Evolutionary conservation across 2,888 invertebrate genomes (phyloP).

Genomic region (Lamellibrachia columna): DNA sequence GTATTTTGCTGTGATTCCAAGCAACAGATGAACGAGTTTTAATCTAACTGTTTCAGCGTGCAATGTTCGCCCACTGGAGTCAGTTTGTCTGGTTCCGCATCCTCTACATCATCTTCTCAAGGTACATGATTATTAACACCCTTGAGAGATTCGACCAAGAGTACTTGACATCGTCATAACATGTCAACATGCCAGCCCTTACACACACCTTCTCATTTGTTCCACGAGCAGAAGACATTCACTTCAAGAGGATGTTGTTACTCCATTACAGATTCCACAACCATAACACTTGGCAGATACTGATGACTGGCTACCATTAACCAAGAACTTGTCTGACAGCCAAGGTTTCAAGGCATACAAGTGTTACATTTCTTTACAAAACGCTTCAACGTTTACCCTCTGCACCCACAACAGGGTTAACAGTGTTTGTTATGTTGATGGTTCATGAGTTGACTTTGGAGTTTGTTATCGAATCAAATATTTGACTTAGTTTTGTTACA

Average conservation of each 20-base stretch:
- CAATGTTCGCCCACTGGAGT: constrained; percentile 88
- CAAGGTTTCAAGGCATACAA: too few species aligned
- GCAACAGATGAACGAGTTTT: not conserved
- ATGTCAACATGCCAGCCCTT: too few species aligned
- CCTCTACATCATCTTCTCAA: constrained; percentile 87
- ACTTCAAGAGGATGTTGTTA: not conserved
- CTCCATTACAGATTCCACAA: not conserved
- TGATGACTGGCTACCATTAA: not conserved
- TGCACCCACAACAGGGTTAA: not conserved
- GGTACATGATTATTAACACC: constrained; percentile 91
- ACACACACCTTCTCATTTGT: not conserved
- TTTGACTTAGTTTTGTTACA: not conserved
- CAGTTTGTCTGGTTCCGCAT: constrained; percentile 95
- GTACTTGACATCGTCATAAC: not conserved
- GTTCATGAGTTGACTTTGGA: not conserved
- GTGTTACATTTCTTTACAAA: not conserved
- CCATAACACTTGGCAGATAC: not conserved
- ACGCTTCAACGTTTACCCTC: not conserved
- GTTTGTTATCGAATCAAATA: too few species aligned
- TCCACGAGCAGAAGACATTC: not conserved
- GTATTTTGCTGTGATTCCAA: not conserved
- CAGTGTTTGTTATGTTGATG: not conserved
- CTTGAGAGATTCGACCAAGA: constrained; percentile 61
- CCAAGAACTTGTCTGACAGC: too few species aligned
- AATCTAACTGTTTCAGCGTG: constrained; percentile 70